Percentiles rank a stretch among this genome's conserved stretches.
Conservation (phyloP, 2,113 vertebrate species). For the Podiceps cristatus region DNA sequence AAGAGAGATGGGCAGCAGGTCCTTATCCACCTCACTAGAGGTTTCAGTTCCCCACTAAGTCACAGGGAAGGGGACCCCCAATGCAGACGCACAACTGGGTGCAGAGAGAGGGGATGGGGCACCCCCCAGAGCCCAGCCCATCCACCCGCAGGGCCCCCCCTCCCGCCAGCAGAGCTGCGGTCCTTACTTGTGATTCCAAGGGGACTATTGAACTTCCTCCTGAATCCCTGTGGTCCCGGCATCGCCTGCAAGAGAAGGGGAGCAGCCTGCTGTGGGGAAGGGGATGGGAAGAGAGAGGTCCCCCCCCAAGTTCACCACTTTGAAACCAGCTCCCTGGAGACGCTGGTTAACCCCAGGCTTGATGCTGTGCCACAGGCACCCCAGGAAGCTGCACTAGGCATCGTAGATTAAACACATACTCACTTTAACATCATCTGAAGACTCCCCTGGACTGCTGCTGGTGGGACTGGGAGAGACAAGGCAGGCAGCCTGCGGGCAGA, state of each 20-base stretch:
- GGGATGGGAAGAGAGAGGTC: neutral
- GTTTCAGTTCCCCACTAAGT: neutral
- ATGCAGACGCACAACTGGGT: neutral
- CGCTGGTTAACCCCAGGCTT: neutral
- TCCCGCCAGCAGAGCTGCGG: fast-evolving
- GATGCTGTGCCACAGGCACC: fast-evolving
- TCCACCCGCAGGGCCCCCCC: neutral
- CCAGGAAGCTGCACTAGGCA: neutral
- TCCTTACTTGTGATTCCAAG: constrained; percentile 57
- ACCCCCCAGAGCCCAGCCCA: neutral
- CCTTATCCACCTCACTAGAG: neutral
- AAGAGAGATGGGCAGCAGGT: neutral
- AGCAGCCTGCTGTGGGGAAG: neutral
- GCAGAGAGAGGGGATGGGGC: fast-evolving
- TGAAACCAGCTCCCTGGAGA: neutral
- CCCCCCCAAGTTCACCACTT: neutral
- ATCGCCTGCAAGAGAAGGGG: constrained; percentile 17
- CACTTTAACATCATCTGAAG: constrained; percentile 13
- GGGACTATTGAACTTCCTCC: constrained; percentile 57
- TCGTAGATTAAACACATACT: neutral
- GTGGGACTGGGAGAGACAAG: neutral
- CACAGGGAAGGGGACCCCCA: neutral
- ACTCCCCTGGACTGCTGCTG: neutral
- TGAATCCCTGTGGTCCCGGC: neutral
- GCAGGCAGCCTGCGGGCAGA: constrained; percentile 43